Percentiles rank a stretch among this genome's conserved stretches.
Evolutionary conservation across 2,888 invertebrate genomes (phyloP).

Genomic region (Drosophila falleni): DNA sequence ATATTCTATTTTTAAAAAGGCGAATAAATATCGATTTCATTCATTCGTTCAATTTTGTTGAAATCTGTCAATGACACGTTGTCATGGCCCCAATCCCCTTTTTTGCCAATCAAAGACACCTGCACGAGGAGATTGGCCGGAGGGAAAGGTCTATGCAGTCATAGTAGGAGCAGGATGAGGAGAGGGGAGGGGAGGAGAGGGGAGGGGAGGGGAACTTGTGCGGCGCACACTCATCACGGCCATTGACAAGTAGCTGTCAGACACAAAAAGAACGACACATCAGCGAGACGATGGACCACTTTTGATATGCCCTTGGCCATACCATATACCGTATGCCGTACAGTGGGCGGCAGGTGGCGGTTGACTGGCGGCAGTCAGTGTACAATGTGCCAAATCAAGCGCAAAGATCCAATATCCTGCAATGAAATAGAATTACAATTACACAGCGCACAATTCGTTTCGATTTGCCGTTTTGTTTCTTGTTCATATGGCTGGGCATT

Average conservation of each 20-base stretch:
- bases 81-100: conserved; percentile 38
- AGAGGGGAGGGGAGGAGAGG: not conserved
- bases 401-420: conserved; percentile 78
- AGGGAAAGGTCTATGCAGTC: conserved; percentile 23
- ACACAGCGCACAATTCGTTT: conserved; percentile 44
- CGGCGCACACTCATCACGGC: conserved; percentile 69
- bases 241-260: conserved; percentile 81
- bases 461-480: conserved; percentile 2
- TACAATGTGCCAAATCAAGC: conserved; percentile 79
- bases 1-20: not conserved
- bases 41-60: conserved; percentile 73
- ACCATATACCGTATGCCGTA: no score
- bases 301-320: conserved; percentile 66
- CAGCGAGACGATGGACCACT: conserved; percentile 63
- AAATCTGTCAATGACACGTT: conserved; percentile 77
- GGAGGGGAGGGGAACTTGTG: conserved; percentile 31
- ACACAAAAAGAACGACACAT: conserved; percentile 50
- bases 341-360: conserved; percentile 5
- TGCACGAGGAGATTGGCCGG: conserved; percentile 4
- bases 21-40: conserved; percentile 73
- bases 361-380: not conserved
- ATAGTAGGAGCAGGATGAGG: not conserved
- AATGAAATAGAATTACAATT: conserved; percentile 74
- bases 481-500: conserved; percentile 1
- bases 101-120: conserved; percentile 31